Percentiles rank a stretch among this genome's conserved stretches.
phyloP scores from a whole-genome alignment of 2,888 invertebrate genomes.

The Eristalinus aeneus region DNA sequence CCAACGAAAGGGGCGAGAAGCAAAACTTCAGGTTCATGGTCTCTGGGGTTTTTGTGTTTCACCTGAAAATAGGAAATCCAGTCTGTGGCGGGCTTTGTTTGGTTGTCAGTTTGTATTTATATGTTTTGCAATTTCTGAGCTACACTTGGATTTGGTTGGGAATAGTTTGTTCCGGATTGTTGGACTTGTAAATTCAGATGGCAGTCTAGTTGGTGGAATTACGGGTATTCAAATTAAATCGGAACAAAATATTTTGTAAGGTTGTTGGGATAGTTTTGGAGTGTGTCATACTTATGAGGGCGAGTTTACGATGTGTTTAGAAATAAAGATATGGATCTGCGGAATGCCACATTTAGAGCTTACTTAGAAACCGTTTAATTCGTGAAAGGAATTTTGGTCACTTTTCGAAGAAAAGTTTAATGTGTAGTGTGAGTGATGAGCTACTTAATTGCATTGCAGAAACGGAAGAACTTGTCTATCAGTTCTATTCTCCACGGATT shows the following conservation, averaged over 20 bases:
- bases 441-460: too few species aligned
- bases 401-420: too few species aligned
- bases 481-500: too few species aligned
- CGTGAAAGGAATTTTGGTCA: neutral
- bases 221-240: constrained; percentile 21
- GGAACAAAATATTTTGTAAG: neutral
- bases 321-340: neutral
- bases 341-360: neutral
- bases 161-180: constrained; percentile 51
- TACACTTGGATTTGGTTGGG: neutral
- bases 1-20: neutral
- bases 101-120: neutral
- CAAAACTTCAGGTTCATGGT: constrained; percentile 40
- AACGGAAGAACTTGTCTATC: too few species aligned
- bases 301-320: neutral
- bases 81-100: constrained; percentile 2
- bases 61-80: constrained; percentile 24
- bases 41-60: constrained; percentile 21
- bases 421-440: too few species aligned
- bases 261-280: neutral
- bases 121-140: neutral
- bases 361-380: neutral
- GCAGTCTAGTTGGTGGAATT: constrained; percentile 23
- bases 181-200: constrained; percentile 8
- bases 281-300: neutral